Conservation (phyloP, 2,797 vertebrate species). For the Sylvilagus floridanus region DNA sequence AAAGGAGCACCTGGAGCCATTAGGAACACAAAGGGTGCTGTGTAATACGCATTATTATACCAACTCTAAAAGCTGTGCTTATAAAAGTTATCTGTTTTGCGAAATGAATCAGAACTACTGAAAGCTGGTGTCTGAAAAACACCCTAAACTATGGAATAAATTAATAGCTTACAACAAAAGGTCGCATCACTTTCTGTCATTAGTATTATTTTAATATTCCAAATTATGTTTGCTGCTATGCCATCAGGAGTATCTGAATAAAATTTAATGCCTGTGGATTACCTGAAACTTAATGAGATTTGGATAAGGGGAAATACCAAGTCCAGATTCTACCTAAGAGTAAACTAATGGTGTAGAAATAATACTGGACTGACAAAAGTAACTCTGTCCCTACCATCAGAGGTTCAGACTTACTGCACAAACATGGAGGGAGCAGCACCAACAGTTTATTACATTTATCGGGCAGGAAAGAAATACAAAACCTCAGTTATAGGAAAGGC, state of each 20-base stretch:
- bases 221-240: background rate
- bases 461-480: background rate
- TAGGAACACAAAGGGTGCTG: background rate
- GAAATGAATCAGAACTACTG: background rate
- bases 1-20: background rate
- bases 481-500: conserved; percentile 15
- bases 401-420: background rate
- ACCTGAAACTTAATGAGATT: background rate
- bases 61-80: conserved; percentile 9
- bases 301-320: background rate
- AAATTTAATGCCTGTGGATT: conserved; percentile 37
- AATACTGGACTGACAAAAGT: background rate
- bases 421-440: background rate
- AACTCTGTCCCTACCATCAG: background rate
- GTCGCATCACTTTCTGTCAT: background rate
- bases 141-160: background rate
- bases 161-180: background rate
- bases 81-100: background rate
- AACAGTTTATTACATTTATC: background rate
- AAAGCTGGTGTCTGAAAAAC: background rate
- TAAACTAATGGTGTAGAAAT: background rate
- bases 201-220: conserved; percentile 34
- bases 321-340: background rate
- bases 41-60: background rate
- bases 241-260: background rate